Conservation (phyloP, 1,140 invertebrate species). For the Gryllus bimaculatus region DNA sequence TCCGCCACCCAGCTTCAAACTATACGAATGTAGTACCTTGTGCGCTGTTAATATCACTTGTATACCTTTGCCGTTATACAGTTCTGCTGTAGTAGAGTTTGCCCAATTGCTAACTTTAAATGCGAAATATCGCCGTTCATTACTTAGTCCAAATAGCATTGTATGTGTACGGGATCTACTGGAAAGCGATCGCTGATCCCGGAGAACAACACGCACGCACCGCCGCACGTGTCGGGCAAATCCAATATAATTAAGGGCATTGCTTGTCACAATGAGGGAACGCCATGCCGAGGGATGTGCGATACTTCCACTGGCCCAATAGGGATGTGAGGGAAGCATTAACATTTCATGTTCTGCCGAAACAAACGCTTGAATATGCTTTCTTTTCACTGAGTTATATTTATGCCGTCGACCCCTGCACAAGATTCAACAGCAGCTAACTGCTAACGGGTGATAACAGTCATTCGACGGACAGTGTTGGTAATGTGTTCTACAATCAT, state of each 20-base stretch:
- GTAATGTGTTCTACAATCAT: too few species aligned
- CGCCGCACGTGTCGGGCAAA: background rate
- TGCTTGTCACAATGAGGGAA: background rate
- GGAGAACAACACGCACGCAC: background rate
- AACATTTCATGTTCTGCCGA: background rate
- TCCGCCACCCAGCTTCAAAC: too few species aligned
- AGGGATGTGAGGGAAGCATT: background rate
- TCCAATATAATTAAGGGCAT: conserved; percentile 1
- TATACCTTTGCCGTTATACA: background rate
- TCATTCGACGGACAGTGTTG: too few species aligned
- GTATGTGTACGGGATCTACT: background rate
- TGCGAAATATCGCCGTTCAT: background rate
- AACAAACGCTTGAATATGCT: background rate
- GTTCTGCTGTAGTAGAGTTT: background rate
- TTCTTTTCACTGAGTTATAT: background rate
- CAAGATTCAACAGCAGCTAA: too few species aligned
- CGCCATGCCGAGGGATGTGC: background rate
- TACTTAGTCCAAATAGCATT: background rate
- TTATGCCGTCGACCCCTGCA: too few species aligned
- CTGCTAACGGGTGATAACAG: too few species aligned
- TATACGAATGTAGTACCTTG: too few species aligned
- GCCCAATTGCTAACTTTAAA: background rate
- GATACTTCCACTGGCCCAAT: background rate
- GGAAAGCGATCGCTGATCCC: background rate
- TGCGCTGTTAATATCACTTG: too few species aligned